Evolutionary conservation across 2,888 invertebrate species (phyloP), one percentile per base, ranked within the genome.

Genomic region (Neuroscelio doddi): DNA sequence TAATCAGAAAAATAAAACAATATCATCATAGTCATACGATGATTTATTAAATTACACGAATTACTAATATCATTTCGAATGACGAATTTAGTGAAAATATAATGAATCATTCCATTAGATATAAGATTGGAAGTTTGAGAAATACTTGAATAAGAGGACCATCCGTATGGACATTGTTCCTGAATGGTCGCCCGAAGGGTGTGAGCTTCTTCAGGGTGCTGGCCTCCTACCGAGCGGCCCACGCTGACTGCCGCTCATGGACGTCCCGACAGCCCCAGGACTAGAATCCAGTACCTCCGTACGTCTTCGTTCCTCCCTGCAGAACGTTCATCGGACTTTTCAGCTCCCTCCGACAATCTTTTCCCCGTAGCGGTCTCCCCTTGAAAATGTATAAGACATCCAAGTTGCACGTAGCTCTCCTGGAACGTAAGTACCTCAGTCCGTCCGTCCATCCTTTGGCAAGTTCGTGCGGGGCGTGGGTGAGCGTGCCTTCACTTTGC

Each of bases 161-260:
- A 16, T 16, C 38, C 38, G 38, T 30, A 34, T 32, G 45, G 69
- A 77, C 74, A 79, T 79, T 77, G 77, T 76, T 75, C 69, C 71
- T 68, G 61, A 70, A 57, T 63, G 67, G 71, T 76, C 78, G 81
- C 78, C 82, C 75, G 75, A 74, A 77, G 82, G 77, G 76, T 71
- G 75, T 73, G 74, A 72, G 82, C 83, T 81, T 82, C 82, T 82
- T 83, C 83, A 82, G 83, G 81, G 80, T 82, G 82, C 77, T 69
- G 77, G 76, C 71, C 78, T 82, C 82, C 83, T 83, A 83, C 83
- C 76, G 81, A 75, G 80, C 82, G 78, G 80, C 82, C 83, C 80
- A 82, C 82, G 81, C 82, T 75, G 76, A 78, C 77, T 78, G 79
- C 80, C 72, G 78, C 79, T 79, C 80, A 80, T 80, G 80, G 79